Evolutionary conservation across 2,113 vertebrate genomes (phyloP).

Genomic region (Ginglymostoma cirratum): DNA sequence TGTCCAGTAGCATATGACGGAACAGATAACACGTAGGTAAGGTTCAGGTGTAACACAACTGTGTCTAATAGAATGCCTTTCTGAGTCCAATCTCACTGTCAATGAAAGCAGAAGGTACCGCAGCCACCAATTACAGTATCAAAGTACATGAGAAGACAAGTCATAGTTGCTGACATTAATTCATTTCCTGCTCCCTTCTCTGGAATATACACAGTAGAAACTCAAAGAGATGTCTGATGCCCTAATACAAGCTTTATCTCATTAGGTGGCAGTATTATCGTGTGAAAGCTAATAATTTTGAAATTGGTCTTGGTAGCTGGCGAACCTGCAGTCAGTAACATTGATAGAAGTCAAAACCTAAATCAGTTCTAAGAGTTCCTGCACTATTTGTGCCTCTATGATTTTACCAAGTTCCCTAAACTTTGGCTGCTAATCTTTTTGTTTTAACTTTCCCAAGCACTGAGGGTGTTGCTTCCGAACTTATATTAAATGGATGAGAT

Average conservation of each 20-base stretch:
- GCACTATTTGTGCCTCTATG: neutral
- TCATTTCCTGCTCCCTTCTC: neutral
- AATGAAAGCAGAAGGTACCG: too few species aligned
- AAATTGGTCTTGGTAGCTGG: too few species aligned
- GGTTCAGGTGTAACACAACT: too few species aligned
- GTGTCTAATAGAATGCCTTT: too few species aligned
- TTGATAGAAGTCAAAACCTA: neutral
- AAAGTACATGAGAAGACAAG: too few species aligned
- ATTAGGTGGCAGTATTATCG: constrained; percentile 25
- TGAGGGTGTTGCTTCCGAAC: neutral
- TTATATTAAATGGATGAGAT: neutral
- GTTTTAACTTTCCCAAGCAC: neutral
- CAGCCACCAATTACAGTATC: too few species aligned
- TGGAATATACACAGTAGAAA: neutral
- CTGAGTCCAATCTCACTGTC: too few species aligned
- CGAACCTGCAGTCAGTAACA: neutral
- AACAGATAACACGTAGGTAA: too few species aligned
- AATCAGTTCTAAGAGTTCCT: neutral
- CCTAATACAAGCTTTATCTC: neutral
- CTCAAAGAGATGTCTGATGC: neutral
- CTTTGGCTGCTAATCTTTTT: neutral
- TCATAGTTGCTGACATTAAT: too few species aligned
- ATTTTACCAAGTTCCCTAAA: neutral
- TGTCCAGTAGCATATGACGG: too few species aligned
- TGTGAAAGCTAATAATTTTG: neutral